These are phyloP conservation scores for Oasisia sp. DNA, from an alignment of 2,888 invertebrate genomes.

Conservation along the genomic window DNA sequence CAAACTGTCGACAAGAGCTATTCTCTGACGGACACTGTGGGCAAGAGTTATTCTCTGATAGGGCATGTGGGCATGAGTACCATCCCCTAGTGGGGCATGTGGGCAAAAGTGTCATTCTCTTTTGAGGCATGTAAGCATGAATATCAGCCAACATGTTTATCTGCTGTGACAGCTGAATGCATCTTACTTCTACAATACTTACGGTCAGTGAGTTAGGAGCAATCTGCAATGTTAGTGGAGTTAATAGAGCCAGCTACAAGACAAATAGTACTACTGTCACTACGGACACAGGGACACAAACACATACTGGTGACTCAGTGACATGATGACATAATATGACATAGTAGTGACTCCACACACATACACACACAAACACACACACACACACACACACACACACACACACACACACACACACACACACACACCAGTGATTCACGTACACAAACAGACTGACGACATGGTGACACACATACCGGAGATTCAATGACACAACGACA, in stretches of 20 bases:
- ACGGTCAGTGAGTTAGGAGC: neutral
- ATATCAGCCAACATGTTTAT: neutral
- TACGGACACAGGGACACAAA: neutral
- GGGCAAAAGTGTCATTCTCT: neutral
- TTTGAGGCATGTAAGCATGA: no score
- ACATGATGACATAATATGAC: no score
- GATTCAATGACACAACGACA: neutral
- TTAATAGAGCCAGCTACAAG: constrained; percentile 2
- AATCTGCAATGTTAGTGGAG: neutral
- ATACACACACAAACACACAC: no score
- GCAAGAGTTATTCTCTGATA: no score
- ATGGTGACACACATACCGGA: neutral
- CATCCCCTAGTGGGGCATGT: neutral
- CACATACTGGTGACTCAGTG: no score
- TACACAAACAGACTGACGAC: neutral
- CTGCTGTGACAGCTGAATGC: neutral
- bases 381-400: neutral
- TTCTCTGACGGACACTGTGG: no score
- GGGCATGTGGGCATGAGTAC: neutral
- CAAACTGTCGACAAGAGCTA: no score
- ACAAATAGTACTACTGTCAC: neutral
- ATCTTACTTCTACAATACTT: neutral
- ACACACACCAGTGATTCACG: neutral
- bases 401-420: neutral
- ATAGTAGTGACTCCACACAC: no score